A percentile compares a stretch with the other conserved stretches of the same genome.
These are phyloP conservation scores for Amyelois transitella DNA, from an alignment of 1,140 invertebrate genomes.

Conservation along the genomic window DNA sequence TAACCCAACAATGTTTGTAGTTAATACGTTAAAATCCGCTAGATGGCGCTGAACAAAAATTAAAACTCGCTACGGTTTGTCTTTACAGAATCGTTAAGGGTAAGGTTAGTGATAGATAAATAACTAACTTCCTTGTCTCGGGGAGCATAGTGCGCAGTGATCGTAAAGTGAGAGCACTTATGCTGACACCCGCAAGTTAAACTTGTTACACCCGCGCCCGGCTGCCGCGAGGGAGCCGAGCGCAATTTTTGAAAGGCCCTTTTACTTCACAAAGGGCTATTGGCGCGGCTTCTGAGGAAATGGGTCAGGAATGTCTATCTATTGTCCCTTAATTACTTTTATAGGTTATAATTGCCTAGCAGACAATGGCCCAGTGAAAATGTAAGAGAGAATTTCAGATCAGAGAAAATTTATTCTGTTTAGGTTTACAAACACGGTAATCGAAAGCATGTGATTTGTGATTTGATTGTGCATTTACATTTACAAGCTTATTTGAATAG, in stretches of 20 bases:
- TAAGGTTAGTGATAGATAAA: background rate
- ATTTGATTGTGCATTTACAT: too few species aligned
- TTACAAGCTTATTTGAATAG: too few species aligned
- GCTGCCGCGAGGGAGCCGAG: slow-evolving; percentile 64
- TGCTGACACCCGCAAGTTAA: slow-evolving; percentile 77
- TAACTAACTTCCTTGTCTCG: slow-evolving; percentile 76
- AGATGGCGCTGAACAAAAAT: slow-evolving; percentile 40
- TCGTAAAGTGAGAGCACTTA: slow-evolving; percentile 80
- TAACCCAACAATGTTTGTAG: too few species aligned
- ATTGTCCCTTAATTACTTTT: background rate
- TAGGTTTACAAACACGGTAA: too few species aligned
- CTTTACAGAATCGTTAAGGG: slow-evolving; percentile 3
- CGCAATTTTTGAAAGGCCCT: slow-evolving; percentile 80
- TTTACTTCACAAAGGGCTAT: slow-evolving; percentile 78
- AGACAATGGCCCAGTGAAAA: too few species aligned
- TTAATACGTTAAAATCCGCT: slow-evolving; percentile 6
- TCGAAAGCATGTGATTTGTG: too few species aligned
- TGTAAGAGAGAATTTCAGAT: too few species aligned
- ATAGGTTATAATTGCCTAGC: too few species aligned
- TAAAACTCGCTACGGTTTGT: slow-evolving; percentile 35
- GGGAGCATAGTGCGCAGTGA: slow-evolving; percentile 83
- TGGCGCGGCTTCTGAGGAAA: background rate
- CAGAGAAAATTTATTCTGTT: too few species aligned
- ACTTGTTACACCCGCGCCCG: slow-evolving; percentile 74
- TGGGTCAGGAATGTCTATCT: background rate